Evolutionary conservation across 2,113 vertebrate genomes (phyloP), one percentile per base, ranked within the genome.

Genomic region (Sylvietta virens): DNA sequence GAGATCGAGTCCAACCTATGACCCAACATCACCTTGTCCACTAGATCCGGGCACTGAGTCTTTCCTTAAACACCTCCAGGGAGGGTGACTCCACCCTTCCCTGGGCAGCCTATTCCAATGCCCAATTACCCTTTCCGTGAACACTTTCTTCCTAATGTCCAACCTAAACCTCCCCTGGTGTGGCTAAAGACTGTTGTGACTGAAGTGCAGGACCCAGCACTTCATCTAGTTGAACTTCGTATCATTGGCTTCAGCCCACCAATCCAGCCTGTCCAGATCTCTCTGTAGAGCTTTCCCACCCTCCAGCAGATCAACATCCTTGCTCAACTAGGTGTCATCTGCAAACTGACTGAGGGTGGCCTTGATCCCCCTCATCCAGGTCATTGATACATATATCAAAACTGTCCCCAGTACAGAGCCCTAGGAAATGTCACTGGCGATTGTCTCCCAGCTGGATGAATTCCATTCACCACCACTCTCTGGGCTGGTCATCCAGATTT

Each of bases 191-290:
- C 11, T 27, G 15, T 24, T 51, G 45, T 17, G 69, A 28, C 23
- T 58, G 14, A 58, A 45, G 28, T 14, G 28, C 33, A 60, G n/a
- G 19, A 60, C 39, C 27, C 24, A 15, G 24, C 24, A 22, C 3
- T 66, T 66, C 0, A 0, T 30, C n/a, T 26, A 66, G 11, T 30
- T 51, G 27, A 72, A 13, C 13, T 13, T 51, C 51, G 24, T 14
- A 8, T 16, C 28, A 39, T 0, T 18, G 39, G 13, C 7, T 20
- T 74, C 30, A 57, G n/a, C 13, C 24, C 12, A 67, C 9, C 30
- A 44, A 45, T 53, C 39, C 53, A 60, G 13, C 24, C 53, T 67
- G 9, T n/a, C 28, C 45, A 51, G 37, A 58, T 21, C 28, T 20
- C 67, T 37, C 23, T 23, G 9, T 3, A 66, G 19, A 44, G 24